Conservation (phyloP, 2,888 invertebrate genomes). For the Callimorpha dominula region DNA sequence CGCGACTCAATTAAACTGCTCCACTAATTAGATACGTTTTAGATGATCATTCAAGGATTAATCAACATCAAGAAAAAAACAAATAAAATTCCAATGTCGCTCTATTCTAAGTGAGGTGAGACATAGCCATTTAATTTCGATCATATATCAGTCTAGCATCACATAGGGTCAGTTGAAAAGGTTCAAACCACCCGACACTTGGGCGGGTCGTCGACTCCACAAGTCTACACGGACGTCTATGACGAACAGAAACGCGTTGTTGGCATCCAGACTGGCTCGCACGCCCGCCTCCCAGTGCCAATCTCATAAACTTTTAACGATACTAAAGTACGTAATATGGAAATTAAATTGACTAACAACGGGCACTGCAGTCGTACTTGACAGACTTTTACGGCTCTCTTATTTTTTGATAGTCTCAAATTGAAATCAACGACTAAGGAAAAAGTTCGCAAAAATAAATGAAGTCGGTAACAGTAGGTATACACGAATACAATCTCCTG, state of each 20-base stretch:
- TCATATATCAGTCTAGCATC: constrained; percentile 1
- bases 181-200: constrained; percentile 17
- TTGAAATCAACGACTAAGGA: constrained; percentile 3
- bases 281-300: constrained; percentile 19
- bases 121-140: constrained; percentile 1
- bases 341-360: constrained; percentile 25
- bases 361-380: constrained; percentile 19
- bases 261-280: constrained; percentile 20
- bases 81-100: background rate
- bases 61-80: constrained; percentile 10
- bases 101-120: background rate
- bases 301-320: constrained; percentile 30
- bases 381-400: constrained; percentile 7
- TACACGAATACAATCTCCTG: constrained; percentile 18
- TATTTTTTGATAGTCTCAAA: constrained; percentile 10
- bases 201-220: constrained; percentile 22
- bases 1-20: constrained; percentile 17
- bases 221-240: constrained; percentile 6
- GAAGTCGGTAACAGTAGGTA: constrained; percentile 17
- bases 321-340: constrained; percentile 30
- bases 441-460: constrained; percentile 10
- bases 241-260: background rate
- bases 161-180: constrained; percentile 8
- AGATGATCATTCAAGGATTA: constrained; percentile 16
- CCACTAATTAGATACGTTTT: constrained; percentile 17